These are phyloP conservation scores for Spheniscus mendiculus DNA, from an alignment of 2,113 vertebrate genomes.

Conservation along the genomic window DNA sequence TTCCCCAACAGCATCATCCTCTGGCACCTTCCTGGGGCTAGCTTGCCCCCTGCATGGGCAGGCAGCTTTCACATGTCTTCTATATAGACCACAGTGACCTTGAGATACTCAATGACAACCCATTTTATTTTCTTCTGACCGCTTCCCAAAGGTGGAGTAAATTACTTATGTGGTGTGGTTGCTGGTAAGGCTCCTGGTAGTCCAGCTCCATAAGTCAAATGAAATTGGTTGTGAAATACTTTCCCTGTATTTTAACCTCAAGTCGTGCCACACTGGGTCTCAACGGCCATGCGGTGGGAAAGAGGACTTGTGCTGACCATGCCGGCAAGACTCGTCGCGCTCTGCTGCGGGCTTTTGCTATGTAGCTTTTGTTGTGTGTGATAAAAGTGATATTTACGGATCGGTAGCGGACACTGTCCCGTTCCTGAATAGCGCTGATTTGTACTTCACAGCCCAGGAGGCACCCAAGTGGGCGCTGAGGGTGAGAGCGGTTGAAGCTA, in stretches of 20 bases:
- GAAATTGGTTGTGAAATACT: background rate
- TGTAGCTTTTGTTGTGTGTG: background rate
- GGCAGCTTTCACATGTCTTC: background rate
- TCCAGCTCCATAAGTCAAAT: background rate
- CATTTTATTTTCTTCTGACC: background rate
- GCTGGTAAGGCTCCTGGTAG: background rate
- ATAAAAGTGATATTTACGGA: background rate
- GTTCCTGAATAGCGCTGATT: background rate
- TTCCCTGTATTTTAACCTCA: background rate
- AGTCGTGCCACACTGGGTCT: background rate
- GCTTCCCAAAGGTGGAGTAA: background rate
- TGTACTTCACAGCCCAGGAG: background rate
- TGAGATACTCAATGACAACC: background rate
- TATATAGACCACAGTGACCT: background rate
- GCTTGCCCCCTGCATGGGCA: background rate
- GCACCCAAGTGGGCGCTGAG: background rate
- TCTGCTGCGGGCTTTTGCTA: background rate
- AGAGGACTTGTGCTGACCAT: background rate
- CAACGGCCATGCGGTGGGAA: accelerated
- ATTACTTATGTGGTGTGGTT: background rate
- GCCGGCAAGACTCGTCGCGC: accelerated
- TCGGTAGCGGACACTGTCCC: background rate
- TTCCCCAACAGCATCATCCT: background rate
- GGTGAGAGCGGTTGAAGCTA: background rate
- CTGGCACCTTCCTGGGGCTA: background rate